Percentiles rank a stretch among this genome's conserved stretches.
Evolutionary conservation across 1,140 invertebrate genomes (phyloP).

Genomic region (Dendrolimus punctatus): DNA sequence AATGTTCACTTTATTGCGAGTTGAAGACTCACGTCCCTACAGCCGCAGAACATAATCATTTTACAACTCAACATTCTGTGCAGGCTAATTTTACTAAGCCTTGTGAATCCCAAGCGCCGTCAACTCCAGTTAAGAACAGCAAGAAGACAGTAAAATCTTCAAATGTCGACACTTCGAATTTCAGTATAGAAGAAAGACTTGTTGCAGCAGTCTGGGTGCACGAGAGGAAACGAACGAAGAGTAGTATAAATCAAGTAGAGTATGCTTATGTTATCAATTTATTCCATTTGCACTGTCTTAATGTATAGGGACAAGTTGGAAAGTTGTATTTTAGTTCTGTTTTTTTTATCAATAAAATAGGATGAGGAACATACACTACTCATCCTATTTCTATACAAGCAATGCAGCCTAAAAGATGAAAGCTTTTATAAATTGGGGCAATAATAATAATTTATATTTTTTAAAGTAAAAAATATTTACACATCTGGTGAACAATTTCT

Average conservation of each 20-base stretch:
- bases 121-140: neutral
- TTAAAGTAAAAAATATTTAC: too few species aligned
- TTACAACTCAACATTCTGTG: too few species aligned
- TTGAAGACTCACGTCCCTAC: neutral
- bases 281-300: too few species aligned
- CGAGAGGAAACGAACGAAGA: conserved; percentile 26
- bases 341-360: too few species aligned
- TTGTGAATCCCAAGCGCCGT: neutral
- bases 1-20: conserved; percentile 3
- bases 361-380: too few species aligned
- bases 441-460: too few species aligned
- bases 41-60: neutral
- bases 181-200: conserved; percentile 31
- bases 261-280: neutral
- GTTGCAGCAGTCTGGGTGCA: conserved; percentile 40
- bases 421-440: too few species aligned
- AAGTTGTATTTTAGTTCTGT: too few species aligned
- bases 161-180: conserved; percentile 31
- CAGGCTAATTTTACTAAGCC: neutral
- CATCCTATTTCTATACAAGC: too few species aligned
- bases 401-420: too few species aligned
- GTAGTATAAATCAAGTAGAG: conserved; percentile 28
- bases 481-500: too few species aligned
- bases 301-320: too few species aligned
- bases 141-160: conserved; percentile 4